Conservation (phyloP, 2,113 vertebrate genomes). For the Hippocampus barbouri region DNA sequence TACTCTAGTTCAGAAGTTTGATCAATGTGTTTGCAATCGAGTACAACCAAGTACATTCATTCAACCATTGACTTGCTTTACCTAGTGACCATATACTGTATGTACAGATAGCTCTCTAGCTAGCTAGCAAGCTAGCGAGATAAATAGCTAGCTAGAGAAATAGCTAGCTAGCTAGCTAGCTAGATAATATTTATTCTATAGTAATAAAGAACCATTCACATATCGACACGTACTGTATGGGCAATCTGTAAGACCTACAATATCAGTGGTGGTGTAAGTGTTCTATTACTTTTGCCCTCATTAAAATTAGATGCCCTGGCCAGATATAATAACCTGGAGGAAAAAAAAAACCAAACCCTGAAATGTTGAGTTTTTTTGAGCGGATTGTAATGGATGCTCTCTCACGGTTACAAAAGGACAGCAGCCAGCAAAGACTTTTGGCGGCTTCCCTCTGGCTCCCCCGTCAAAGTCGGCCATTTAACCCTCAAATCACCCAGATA, state of each 20-base stretch:
- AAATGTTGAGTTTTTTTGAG: background rate
- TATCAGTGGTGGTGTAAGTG: too few relatives aligned
- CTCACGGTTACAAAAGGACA: constrained; percentile 16
- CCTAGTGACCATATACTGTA: background rate
- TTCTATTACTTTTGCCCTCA: too few relatives aligned
- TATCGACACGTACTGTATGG: too few relatives aligned
- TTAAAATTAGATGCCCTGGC: too few relatives aligned
- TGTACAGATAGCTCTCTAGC: too few relatives aligned
- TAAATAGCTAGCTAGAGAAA: too few relatives aligned
- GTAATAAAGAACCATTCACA: too few relatives aligned
- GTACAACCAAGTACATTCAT: background rate
- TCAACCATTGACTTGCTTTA: background rate
- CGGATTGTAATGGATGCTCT: background rate
- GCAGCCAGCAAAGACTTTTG: constrained; percentile 13
- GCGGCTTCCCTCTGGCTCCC: constrained; percentile 14
- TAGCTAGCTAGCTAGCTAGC: too few relatives aligned
- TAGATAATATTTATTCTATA: too few relatives aligned
- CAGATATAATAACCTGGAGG: too few relatives aligned
- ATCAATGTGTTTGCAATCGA: background rate
- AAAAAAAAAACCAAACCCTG: background rate
- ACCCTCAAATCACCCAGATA: constrained; percentile 31
- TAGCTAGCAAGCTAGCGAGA: too few relatives aligned
- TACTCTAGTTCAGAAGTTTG: background rate
- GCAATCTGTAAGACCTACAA: too few relatives aligned
- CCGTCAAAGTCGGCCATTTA: constrained; percentile 41